phyloP scores from a whole-genome alignment of 1,140 invertebrate genomes.

The Oreohelix idahoensis region DNA sequence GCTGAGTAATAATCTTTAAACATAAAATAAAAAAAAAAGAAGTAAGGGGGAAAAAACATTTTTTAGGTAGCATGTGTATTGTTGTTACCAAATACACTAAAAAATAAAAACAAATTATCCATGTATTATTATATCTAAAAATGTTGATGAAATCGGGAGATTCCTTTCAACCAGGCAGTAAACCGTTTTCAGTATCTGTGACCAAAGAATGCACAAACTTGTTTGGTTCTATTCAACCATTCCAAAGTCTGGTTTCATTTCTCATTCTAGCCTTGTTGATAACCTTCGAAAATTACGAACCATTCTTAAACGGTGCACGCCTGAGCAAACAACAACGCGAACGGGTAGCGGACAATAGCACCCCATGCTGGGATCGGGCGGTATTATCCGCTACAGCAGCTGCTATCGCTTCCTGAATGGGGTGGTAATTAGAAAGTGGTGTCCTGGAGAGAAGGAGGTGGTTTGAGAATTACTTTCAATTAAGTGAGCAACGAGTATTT shows the following conservation, averaged over 20 bases:
- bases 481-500: neutral
- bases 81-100: no score
- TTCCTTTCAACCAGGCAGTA: neutral
- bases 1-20: no score
- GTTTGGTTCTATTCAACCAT: neutral
- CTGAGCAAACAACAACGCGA: neutral
- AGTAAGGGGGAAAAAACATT: no score
- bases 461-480: slow-evolving; percentile 10
- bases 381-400: neutral
- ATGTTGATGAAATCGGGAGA: no score
- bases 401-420: slow-evolving; percentile 14
- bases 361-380: neutral
- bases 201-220: neutral
- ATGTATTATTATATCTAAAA: no score
- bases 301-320: slow-evolving; percentile 12
- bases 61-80: no score
- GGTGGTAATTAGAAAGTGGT: slow-evolving; percentile 12
- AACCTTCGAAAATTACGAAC: slow-evolving; percentile 4
- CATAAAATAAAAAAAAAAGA: no score
- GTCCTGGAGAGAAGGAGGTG: neutral
- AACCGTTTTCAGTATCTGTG: neutral
- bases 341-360: neutral
- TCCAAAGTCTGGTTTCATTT: neutral
- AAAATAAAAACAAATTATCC: no score
- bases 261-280: neutral